Evolutionary conservation across 2,113 vertebrate genomes (phyloP).

Genomic region (Cochlearius cochlearius): DNA sequence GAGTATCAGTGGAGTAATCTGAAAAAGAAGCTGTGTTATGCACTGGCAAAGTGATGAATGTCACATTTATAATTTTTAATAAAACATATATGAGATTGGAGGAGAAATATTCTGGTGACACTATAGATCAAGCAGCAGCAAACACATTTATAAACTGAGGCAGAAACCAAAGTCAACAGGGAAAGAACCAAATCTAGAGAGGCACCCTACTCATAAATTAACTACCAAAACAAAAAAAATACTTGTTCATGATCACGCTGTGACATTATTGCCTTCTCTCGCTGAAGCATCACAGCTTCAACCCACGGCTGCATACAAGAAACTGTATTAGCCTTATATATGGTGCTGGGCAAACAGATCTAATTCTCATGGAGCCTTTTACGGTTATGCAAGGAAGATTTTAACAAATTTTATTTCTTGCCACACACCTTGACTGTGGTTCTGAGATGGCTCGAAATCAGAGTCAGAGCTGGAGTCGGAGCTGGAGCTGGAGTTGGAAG

Average conservation of each 20-base stretch:
- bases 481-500: constrained; percentile 93
- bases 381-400: not conserved
- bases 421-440: constrained; percentile 92
- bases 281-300: not conserved
- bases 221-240: not conserved
- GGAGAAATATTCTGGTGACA: not conserved
- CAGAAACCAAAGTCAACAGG: not conserved
- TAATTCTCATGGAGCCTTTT: not conserved
- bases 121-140: not conserved
- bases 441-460: constrained; percentile 94
- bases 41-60: not conserved
- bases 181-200: not conserved
- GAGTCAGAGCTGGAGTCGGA: constrained; percentile 97
- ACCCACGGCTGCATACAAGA: not conserved
- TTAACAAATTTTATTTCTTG: not conserved
- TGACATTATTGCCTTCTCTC: not conserved
- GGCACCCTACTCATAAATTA: not conserved
- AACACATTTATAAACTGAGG: not conserved
- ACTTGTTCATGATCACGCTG: not conserved
- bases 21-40: not conserved
- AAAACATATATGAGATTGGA: not conserved
- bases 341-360: not conserved
- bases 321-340: not conserved
- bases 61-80: not conserved
- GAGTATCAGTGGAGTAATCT: not conserved